Evolutionary conservation across 2,113 vertebrate genomes (phyloP).

Genomic region (Paralichthys olivaceus): DNA sequence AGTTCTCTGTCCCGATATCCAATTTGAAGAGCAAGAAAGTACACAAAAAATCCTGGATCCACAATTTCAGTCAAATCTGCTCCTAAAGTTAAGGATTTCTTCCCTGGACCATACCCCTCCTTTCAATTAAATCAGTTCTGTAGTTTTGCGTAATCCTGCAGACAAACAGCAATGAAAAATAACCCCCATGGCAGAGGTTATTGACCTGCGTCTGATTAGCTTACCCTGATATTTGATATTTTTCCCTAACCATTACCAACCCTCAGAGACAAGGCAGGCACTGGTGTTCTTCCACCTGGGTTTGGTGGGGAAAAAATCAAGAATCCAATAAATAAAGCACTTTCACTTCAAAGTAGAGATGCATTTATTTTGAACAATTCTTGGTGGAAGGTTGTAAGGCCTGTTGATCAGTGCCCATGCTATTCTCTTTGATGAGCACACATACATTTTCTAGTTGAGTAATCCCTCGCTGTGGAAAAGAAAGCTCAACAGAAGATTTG

Average conservation of each 20-base stretch:
- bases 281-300: not conserved
- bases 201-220: not conserved
- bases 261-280: not conserved
- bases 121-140: too few relatives aligned
- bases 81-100: too few relatives aligned
- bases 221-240: not conserved
- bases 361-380: slow-evolving; percentile 60
- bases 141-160: too few relatives aligned
- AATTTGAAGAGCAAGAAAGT: too few relatives aligned
- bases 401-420: slow-evolving; percentile 61
- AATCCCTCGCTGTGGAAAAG: slow-evolving; percentile 6
- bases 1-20: slow-evolving; percentile 19
- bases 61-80: too few relatives aligned
- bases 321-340: slow-evolving; percentile 33
- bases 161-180: too few relatives aligned
- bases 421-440: slow-evolving; percentile 70
- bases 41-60: too few relatives aligned
- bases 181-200: too few relatives aligned
- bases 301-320: not conserved
- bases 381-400: slow-evolving; percentile 39
- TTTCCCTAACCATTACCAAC: not conserved
- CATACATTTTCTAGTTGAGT: slow-evolving; percentile 36
- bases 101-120: too few relatives aligned
- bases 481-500: slow-evolving; percentile 9
- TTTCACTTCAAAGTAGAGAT: slow-evolving; percentile 59